Evolutionary conservation across 2,797 vertebrate genomes (phyloP).

Genomic region (Eutrigla gurnardus): DNA sequence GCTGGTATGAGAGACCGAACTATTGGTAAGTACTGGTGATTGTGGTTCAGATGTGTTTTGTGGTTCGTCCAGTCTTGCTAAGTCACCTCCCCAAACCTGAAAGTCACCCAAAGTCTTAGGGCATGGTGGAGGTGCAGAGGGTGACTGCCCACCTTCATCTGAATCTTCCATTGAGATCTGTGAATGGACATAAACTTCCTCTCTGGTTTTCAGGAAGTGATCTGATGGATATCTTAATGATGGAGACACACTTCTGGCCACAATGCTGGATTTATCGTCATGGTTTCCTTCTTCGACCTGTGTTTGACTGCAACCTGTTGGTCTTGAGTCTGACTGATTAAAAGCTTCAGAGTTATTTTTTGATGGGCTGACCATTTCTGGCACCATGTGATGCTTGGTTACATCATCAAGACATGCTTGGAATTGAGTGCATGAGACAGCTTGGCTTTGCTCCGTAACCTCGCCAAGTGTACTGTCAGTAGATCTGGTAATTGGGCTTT

Average conservation of each 20-base stretch:
- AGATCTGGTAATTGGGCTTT: slow-evolving; percentile 18
- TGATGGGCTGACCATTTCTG: slow-evolving; percentile 54
- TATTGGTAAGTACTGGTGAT: slow-evolving; percentile 72
- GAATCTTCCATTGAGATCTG: slow-evolving; percentile 85
- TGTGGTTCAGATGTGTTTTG: slow-evolving; percentile 61
- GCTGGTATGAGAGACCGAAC: slow-evolving; percentile 74
- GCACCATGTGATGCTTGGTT: slow-evolving; percentile 22
- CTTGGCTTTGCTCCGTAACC: slow-evolving; percentile 33
- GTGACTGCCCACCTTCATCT: slow-evolving; percentile 76
- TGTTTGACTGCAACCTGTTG: slow-evolving; percentile 30
- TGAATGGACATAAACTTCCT: slow-evolving; percentile 83
- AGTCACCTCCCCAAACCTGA: slow-evolving; percentile 73
- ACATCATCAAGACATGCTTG: slow-evolving; percentile 32
- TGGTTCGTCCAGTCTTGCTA: slow-evolving; percentile 46
- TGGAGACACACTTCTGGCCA: slow-evolving; percentile 68
- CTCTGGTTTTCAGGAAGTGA: slow-evolving; percentile 80
- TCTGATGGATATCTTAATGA: slow-evolving; percentile 76
- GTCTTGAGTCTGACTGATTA: slow-evolving; percentile 58
- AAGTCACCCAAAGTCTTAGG: slow-evolving; percentile 66
- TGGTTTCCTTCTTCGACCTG: slow-evolving; percentile 45
- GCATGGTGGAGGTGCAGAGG: slow-evolving; percentile 48
- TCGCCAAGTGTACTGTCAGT: slow-evolving; percentile 15
- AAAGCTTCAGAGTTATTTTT: slow-evolving; percentile 54
- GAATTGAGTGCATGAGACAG: slow-evolving; percentile 10
- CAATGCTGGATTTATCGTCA: slow-evolving; percentile 60